phyloP scores from a whole-genome alignment of 1,140 invertebrate genomes.

The Pseudomyrmex sp. region DNA sequence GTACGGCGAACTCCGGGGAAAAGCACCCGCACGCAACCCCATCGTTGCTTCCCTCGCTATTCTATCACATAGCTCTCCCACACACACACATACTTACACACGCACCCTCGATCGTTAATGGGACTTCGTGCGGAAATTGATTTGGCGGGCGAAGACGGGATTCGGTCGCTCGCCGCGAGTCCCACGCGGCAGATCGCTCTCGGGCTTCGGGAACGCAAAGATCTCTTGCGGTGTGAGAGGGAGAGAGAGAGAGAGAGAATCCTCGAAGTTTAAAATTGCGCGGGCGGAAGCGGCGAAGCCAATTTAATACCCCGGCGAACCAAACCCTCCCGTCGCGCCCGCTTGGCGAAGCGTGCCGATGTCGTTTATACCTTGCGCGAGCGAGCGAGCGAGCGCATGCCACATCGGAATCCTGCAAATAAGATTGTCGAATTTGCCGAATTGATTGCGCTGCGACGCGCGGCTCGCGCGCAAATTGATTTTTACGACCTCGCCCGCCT shows the following conservation, averaged over 20 bases:
- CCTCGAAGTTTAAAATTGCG: conserved; percentile 30
- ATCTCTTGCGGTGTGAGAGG: background rate
- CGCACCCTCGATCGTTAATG: conserved; percentile 71
- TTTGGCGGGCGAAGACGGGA: conserved; percentile 63
- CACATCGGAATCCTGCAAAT: conserved; percentile 42
- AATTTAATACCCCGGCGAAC: conserved; percentile 52
- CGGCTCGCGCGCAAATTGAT: conserved; percentile 44
- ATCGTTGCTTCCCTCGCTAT: background rate
- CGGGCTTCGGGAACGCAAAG: background rate
- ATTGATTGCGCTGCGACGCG: conserved; percentile 45
- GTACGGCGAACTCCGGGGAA: conserved; percentile 35
- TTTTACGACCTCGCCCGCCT: conserved; percentile 44
- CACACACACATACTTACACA: background rate
- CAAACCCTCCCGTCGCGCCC: background rate
- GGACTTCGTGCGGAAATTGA: conserved; percentile 76
- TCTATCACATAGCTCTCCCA: background rate
- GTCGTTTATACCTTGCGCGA: conserved; percentile 21
- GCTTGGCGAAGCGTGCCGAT: conserved; percentile 24
- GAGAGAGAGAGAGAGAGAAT: no score
- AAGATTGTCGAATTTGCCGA: conserved; percentile 59
- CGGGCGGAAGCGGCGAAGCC: conserved; percentile 23
- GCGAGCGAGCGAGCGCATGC: background rate
- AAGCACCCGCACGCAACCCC: conserved; percentile 22
- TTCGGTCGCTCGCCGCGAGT: conserved; percentile 28
- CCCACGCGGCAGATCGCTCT: conserved; percentile 3